Conservation (phyloP, 2,113 vertebrate genomes). For the Alaudala cheleensis region DNA sequence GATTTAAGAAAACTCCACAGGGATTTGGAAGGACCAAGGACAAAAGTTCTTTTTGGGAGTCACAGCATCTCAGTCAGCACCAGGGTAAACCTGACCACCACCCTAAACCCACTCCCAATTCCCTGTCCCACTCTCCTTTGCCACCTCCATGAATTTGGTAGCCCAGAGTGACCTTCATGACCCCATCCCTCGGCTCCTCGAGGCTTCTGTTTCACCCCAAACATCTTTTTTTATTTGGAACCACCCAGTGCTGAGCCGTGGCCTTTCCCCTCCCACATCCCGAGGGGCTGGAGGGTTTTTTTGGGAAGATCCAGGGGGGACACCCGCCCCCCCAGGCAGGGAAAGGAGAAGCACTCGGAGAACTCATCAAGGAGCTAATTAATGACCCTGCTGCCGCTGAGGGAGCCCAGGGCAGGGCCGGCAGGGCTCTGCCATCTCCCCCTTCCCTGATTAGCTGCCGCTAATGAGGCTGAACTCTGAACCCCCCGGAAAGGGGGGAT, state of each 20-base stretch:
- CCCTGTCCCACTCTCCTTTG: background rate
- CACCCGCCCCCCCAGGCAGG: background rate
- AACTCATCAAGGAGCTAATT: slow-evolving; percentile 33
- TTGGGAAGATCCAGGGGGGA: background rate
- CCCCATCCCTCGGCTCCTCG: background rate
- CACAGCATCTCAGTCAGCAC: background rate
- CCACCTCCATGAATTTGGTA: background rate
- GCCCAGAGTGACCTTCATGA: background rate
- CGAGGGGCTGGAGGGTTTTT: too few relatives aligned
- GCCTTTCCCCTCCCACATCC: background rate
- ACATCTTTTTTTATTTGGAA: background rate
- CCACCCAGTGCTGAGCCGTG: fast-evolving
- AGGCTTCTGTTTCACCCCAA: background rate
- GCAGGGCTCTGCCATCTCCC: slow-evolving; percentile 1
- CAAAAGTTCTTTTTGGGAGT: fast-evolving
- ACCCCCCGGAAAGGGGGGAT: slow-evolving; percentile 7
- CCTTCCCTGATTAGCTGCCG: slow-evolving; percentile 58
- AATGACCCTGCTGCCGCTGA: background rate
- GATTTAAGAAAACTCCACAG: background rate
- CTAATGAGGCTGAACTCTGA: slow-evolving; percentile 80
- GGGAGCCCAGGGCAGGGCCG: background rate
- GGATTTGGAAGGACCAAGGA: background rate
- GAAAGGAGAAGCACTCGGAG: background rate
- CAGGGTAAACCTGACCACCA: background rate
- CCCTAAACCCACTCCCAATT: background rate